Evolutionary conservation across 2,888 invertebrate species (phyloP).

Genomic region (Omphaloscelis lunosa): DNA sequence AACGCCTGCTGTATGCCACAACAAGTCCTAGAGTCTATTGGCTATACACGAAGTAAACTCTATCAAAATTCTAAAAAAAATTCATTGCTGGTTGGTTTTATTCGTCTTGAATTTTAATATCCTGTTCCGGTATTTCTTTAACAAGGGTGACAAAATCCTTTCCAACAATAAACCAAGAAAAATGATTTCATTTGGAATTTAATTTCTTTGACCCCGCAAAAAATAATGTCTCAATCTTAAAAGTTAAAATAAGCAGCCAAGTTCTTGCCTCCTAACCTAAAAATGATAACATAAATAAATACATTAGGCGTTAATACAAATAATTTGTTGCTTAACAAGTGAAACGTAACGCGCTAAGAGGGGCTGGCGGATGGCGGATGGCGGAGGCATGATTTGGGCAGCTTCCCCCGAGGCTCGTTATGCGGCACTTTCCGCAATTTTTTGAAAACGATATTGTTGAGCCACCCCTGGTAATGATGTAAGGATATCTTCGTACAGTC

Average conservation of each 20-base stretch:
- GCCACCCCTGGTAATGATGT: slow-evolving; percentile 71
- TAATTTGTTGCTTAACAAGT: slow-evolving; percentile 53
- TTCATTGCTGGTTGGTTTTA: neutral
- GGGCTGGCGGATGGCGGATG: slow-evolving; percentile 25
- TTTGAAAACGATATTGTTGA: slow-evolving; percentile 78
- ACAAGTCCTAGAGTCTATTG: neutral
- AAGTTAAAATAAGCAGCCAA: slow-evolving; percentile 22
- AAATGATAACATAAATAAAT: slow-evolving; percentile 40
- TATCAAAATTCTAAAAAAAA: neutral
- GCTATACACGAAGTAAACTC: neutral
- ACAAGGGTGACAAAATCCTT: neutral
- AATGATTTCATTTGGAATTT: slow-evolving; percentile 5
- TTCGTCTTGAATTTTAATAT: neutral
- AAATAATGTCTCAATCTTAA: slow-evolving; percentile 48
- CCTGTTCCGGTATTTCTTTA: neutral
- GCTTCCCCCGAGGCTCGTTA: slow-evolving; percentile 67
- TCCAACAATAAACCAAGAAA: slow-evolving; percentile 11
- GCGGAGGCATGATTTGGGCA: slow-evolving; percentile 43
- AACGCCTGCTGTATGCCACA: neutral
- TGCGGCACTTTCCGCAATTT: slow-evolving; percentile 71
- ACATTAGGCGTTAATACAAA: slow-evolving; percentile 61
- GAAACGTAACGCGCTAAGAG: slow-evolving; percentile 44
- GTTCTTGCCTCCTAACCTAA: slow-evolving; percentile 19
- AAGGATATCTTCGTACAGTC: slow-evolving; percentile 66
- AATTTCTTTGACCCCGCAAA: neutral